Evolutionary conservation across 2,888 invertebrate genomes (phyloP).

Genomic region (Nasonovia ribisnigri): DNA sequence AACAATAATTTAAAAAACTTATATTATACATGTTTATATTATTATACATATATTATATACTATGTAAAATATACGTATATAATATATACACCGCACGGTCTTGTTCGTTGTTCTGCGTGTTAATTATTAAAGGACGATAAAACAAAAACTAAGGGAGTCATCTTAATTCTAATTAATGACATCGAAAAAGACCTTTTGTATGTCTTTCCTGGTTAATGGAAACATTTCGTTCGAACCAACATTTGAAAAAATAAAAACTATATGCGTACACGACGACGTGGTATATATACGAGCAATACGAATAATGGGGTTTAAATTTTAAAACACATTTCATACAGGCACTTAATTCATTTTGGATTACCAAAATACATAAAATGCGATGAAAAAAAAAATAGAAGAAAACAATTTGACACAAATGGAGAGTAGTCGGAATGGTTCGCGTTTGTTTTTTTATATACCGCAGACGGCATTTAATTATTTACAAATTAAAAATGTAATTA

Average conservation of each 20-base stretch:
- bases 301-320: slow-evolving; percentile 13
- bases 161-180: slow-evolving; percentile 57
- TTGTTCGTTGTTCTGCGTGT: background rate
- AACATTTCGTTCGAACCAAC: background rate
- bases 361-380: background rate
- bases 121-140: slow-evolving; percentile 21
- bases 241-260: background rate
- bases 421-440: background rate
- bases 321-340: background rate
- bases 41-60: background rate
- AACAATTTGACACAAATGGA: background rate
- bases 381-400: background rate
- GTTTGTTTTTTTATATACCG: background rate
- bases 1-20: slow-evolving; percentile 42
- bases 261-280: background rate
- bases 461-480: background rate
- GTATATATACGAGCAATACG: background rate
- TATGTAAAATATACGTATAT: too few species aligned
- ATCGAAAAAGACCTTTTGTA: slow-evolving; percentile 28
- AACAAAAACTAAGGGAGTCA: slow-evolving; percentile 34
- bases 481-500: too few species aligned
- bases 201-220: background rate
- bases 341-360: slow-evolving; percentile 1
- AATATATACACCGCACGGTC: background rate
- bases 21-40: background rate